A percentile compares a stretch with the other conserved stretches of the same genome.
Evolutionary conservation across 1,140 invertebrate species (phyloP).

Genomic region (Danaus plexippus): DNA sequence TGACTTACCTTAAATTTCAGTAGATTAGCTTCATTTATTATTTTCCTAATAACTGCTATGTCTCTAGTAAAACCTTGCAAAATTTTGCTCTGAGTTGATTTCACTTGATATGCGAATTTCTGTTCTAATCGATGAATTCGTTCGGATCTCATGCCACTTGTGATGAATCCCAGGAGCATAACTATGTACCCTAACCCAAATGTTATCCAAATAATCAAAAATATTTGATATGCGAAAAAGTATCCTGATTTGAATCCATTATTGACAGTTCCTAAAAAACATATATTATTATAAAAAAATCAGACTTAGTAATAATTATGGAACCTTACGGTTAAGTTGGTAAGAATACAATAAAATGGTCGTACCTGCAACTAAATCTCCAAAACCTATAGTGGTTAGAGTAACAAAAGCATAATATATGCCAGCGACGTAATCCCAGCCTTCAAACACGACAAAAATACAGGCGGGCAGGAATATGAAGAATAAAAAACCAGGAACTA

Average conservation of each 20-base stretch:
- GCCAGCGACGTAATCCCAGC: conserved; percentile 90
- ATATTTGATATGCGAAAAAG: conserved; percentile 80
- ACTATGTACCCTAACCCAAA: conserved; percentile 92
- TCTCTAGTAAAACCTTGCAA: conserved; percentile 84
- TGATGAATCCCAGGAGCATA: conserved; percentile 92
- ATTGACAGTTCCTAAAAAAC: conserved; percentile 66
- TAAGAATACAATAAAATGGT: not conserved
- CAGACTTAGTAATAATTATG: conserved; percentile 6
- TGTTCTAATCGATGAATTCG: conserved; percentile 82
- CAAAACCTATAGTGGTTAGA: conserved; percentile 94
- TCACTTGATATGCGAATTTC: conserved; percentile 81
- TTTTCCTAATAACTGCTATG: conserved; percentile 79
- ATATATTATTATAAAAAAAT: not conserved
- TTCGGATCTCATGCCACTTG: conserved; percentile 78
- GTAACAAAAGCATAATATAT: conserved; percentile 95
- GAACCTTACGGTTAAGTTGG: not conserved
- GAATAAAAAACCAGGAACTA: conserved; percentile 88
- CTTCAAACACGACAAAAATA: conserved; percentile 90
- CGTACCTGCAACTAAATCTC: conserved; percentile 86
- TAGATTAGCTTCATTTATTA: conserved; percentile 84
- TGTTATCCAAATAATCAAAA: conserved; percentile 88
- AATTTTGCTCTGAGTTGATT: conserved; percentile 83
- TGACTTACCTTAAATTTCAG: conserved; percentile 81
- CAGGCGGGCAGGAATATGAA: conserved; percentile 94
- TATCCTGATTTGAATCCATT: conserved; percentile 73